phyloP scores from a whole-genome alignment of 2,797 vertebrate genomes.

The Chaunax sp. region DNA sequence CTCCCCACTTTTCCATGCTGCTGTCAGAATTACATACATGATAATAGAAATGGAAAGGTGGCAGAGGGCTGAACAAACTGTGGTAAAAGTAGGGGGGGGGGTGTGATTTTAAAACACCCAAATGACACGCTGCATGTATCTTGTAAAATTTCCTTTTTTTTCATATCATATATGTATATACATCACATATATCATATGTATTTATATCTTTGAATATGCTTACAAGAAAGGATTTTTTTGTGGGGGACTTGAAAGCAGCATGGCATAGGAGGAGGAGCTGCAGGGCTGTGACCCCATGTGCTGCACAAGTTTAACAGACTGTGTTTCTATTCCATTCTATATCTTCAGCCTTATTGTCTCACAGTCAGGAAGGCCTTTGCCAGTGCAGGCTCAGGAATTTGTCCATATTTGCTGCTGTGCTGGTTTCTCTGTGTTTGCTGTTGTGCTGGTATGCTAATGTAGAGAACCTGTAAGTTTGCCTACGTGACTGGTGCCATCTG shows the following conservation, averaged over 20 bases:
- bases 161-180: too few species aligned
- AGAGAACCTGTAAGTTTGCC: conserved; percentile 60
- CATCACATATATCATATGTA: too few species aligned
- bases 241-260: not conserved
- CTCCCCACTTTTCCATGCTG: too few species aligned
- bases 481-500: conserved; percentile 63
- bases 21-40: too few species aligned
- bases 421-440: conserved; percentile 39
- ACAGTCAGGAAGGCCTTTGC: conserved; percentile 8
- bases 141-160: too few species aligned
- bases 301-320: too few species aligned
- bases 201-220: not conserved
- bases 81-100: too few species aligned
- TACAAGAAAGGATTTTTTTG: not conserved
- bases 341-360: conserved; percentile 1
- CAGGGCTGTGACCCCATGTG: not conserved
- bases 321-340: not conserved
- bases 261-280: conserved; percentile 3
- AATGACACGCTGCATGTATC: too few species aligned
- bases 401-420: conserved; percentile 49
- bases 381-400: conserved; percentile 29
- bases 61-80: too few species aligned
- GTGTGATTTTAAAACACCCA: too few species aligned
- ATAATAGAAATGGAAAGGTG: too few species aligned
- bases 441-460: conserved; percentile 47